Percentiles rank a stretch among this genome's conserved stretches.
phyloP scores from a whole-genome alignment of 2,797 vertebrate genomes.

The Clarias pachynema region DNA sequence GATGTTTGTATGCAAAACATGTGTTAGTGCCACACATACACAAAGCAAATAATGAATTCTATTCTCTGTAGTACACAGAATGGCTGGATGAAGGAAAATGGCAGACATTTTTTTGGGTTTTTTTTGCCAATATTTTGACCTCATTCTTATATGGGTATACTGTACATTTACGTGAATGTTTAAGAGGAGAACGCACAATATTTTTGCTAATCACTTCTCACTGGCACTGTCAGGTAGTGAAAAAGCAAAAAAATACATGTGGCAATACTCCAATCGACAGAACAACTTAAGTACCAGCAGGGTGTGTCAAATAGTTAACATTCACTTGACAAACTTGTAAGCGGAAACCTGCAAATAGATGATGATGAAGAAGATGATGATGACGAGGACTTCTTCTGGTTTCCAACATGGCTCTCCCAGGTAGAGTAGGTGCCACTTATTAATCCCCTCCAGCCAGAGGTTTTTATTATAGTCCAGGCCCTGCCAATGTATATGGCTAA shows the following conservation, averaged over 20 bases:
- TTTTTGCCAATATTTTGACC: background rate
- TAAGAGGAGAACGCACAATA: background rate
- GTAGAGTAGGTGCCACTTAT: background rate
- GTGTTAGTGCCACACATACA: background rate
- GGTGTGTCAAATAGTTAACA: conserved; percentile 63
- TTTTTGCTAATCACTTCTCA: background rate
- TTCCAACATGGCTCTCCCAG: conserved; percentile 29
- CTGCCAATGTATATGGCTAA: conserved; percentile 17
- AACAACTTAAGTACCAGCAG: conserved; percentile 51
- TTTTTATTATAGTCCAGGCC: background rate
- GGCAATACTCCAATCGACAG: background rate
- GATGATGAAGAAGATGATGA: background rate
- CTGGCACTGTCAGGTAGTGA: background rate
- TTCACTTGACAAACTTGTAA: conserved; percentile 60
- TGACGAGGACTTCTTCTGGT: conserved; percentile 47
- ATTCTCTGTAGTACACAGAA: background rate
- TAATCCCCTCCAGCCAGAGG: background rate
- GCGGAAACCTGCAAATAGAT: background rate
- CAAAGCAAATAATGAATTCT: background rate
- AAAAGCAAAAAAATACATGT: background rate
- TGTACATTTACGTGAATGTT: too few relatives aligned
- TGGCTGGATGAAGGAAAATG: background rate
- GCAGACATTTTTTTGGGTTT: background rate
- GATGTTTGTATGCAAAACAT: background rate
- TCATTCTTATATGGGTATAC: background rate